Evolutionary conservation across 1,140 invertebrate genomes (phyloP).

Genomic region (Chionoecetes opilio): DNA sequence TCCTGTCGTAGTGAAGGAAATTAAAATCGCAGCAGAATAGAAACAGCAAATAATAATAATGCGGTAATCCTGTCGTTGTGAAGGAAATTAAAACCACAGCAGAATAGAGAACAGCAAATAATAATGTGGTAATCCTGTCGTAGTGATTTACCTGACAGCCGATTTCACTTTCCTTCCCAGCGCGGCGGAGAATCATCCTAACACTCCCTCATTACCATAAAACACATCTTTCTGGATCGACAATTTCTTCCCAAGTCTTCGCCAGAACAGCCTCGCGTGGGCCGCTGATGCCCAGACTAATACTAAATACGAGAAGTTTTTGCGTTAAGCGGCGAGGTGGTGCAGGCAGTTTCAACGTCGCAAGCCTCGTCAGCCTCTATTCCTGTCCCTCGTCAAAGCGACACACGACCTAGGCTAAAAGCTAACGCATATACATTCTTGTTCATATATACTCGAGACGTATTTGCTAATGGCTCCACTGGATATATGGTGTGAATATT

Average conservation of each 20-base stretch:
- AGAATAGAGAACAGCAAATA: not conserved
- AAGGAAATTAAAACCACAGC: too few species aligned
- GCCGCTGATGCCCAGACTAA: not conserved
- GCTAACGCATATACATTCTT: not conserved
- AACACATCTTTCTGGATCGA: not conserved
- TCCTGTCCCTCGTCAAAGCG: not conserved
- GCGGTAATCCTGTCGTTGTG: too few species aligned
- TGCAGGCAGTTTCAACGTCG: not conserved
- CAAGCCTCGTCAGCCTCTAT: not conserved
- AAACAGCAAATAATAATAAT: too few species aligned
- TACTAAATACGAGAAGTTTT: constrained; percentile 22
- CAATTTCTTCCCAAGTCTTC: constrained; percentile 20
- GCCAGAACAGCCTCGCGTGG: not conserved
- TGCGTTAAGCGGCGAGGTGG: not conserved
- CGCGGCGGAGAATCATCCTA: not conserved
- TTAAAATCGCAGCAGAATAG: too few species aligned
- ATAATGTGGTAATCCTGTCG: not conserved
- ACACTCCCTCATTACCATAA: not conserved
- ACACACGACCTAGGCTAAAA: not conserved
- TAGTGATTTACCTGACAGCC: not conserved
- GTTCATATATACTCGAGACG: not conserved
- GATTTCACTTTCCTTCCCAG: not conserved
- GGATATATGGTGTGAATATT: not conserved
- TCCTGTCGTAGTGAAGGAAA: too few species aligned
- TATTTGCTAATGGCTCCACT: not conserved